A percentile compares a stretch with the other conserved stretches of the same genome.
Evolutionary conservation across 92 coral and sea anemone genomes (phyloP).

Genomic region (Desmophyllum pertusum): DNA sequence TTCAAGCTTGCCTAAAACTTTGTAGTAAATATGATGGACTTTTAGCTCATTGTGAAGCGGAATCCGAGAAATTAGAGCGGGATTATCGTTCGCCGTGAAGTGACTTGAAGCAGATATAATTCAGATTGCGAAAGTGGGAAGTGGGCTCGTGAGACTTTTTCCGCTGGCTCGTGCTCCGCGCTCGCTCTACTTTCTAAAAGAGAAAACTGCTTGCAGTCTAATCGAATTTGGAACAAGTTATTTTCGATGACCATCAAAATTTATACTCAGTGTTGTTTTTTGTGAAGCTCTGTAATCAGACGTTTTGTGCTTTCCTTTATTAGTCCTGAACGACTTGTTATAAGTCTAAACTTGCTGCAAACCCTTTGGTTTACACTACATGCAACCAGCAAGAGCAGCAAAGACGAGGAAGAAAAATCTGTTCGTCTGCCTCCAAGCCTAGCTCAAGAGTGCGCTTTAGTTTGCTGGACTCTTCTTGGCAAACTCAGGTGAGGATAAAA

Average conservation of each 20-base stretch:
- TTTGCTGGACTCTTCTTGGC: constrained; percentile 71
- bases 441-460: constrained; percentile 64
- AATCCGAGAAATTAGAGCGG: too few species aligned
- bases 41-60: too few species aligned
- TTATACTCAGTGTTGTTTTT: not conserved
- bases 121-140: too few species aligned
- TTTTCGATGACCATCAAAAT: not conserved
- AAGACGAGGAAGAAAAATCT: constrained; percentile 13
- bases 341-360: constrained; percentile 54
- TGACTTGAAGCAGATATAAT: too few species aligned
- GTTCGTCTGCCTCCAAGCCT: constrained; percentile 71
- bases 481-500: constrained; percentile 47
- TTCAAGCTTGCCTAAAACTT: too few species aligned
- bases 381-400: not conserved
- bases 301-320: not conserved
- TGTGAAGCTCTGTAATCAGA: not conserved
- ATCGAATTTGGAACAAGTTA: not conserved
- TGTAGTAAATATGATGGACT: too few species aligned
- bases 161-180: too few species aligned
- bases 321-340: constrained; percentile 22
- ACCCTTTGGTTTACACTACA: constrained; percentile 66
- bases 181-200: too few species aligned
- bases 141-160: too few species aligned
- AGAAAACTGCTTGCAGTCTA: too few species aligned
- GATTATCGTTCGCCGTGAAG: too few species aligned